Evolutionary conservation across 2,797 vertebrate genomes (phyloP), one percentile per base, ranked within the genome.

Genomic region (Brachyrhaphis roseni): DNA sequence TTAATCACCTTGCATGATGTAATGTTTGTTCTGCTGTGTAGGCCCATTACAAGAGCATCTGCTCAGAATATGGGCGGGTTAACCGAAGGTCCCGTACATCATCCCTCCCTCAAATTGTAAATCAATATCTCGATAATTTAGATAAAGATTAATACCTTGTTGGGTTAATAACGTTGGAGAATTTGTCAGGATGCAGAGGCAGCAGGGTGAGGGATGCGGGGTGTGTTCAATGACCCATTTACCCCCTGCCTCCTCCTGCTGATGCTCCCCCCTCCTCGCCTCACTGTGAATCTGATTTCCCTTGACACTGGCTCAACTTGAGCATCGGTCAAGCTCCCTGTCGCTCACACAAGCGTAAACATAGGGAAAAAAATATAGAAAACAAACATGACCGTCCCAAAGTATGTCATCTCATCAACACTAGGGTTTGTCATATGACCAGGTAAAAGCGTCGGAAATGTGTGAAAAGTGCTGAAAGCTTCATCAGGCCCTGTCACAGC

Each of bases 241-340:
- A 64, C 49, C 34, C 45, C 49, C 46, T 59, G 68, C 64, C 68
- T 62, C 72, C 41, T 76, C 82, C 85, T 47, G 47, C 55, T 72
- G 55, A n/a, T 47, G 41, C 46, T 64, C 75, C 68, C 66, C 53
- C 72, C 41, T 78, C 82, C 83, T 89, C 66, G 77, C 59, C 64
- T 73, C 11, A n/a, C 66, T 49, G 3, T 79, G 78, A 80, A 88
- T 91, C 79, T 91, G 89, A 94, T 92, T 94, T 92, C 89, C 91
- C 90, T 78, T 91, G 91, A 92, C 86, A 83, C 86, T 91, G 88
- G 81, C 68, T 74, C 80, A 49, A 53, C 83, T 64, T 79, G 87
- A 84, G 82, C 87, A 92, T 92, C 90, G 39, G 28, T 93, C 90
- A 91, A 83, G 74, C 77, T 77, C 82, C 75, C 80, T 41, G 81